A percentile compares a stretch with the other conserved stretches of the same genome.
These are phyloP conservation scores for Piaya cayana DNA, from an alignment of 2,113 vertebrate species.

Conservation along the genomic window DNA sequence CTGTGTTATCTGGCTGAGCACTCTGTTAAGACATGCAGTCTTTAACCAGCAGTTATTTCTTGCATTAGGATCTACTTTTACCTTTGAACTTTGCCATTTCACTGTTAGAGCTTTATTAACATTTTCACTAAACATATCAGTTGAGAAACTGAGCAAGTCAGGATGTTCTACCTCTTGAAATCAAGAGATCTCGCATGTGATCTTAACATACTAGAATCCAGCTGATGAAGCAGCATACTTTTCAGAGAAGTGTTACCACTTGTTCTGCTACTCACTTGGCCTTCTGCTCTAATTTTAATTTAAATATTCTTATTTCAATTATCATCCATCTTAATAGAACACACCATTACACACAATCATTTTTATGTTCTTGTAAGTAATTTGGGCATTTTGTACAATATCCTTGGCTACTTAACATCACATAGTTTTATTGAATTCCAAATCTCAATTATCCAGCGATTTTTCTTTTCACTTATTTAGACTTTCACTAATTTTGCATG, in stretches of 20 bases:
- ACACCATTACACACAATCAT: background rate
- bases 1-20: background rate
- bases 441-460: background rate
- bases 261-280: background rate
- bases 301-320: background rate
- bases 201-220: background rate
- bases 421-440: background rate
- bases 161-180: background rate
- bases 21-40: background rate
- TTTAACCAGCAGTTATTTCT: background rate
- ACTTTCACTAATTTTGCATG: background rate
- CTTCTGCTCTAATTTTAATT: background rate
- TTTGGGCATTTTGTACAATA: background rate
- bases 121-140: background rate
- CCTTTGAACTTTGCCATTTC: background rate
- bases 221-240: background rate
- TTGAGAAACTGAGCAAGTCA: background rate
- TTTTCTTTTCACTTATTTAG: background rate
- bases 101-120: background rate
- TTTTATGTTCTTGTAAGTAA: background rate
- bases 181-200: background rate
- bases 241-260: background rate
- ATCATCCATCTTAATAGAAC: background rate
- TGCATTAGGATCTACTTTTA: background rate
- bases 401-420: background rate